Conservation (phyloP, 2,797 vertebrate genomes). For the Paratrypauchen microcephalus region DNA sequence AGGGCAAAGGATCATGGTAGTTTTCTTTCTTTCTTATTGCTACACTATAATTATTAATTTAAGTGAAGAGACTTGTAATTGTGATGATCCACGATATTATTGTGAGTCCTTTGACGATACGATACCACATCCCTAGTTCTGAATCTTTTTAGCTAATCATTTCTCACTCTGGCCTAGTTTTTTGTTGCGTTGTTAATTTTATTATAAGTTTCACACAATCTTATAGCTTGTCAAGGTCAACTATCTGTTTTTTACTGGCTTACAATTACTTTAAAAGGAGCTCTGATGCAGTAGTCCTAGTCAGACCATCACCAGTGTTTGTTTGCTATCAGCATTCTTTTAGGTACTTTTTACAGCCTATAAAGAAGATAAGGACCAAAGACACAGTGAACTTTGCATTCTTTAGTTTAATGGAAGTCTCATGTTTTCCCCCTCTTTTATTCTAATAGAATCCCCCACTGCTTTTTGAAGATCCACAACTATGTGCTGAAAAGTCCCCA, state of each 20-base stretch:
- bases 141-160: slow-evolving; percentile 12
- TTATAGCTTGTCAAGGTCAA: slow-evolving; percentile 23
- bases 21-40: no score
- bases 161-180: not conserved
- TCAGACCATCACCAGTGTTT: slow-evolving; percentile 3
- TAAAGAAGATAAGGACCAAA: slow-evolving; percentile 59
- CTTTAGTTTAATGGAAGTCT: slow-evolving; percentile 26
- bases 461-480: slow-evolving; percentile 54
- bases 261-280: not conserved
- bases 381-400: slow-evolving; percentile 48
- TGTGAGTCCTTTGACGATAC: no score
- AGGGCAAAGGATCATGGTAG: no score
- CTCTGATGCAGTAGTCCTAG: slow-evolving; percentile 3
- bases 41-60: no score
- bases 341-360: slow-evolving; percentile 32
- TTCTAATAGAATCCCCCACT: slow-evolving; percentile 53
- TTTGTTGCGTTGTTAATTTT: slow-evolving; percentile 15
- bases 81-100: no score
- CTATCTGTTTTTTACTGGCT: not conserved
- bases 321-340: not conserved
- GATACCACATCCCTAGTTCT: no score
- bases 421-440: slow-evolving; percentile 60
- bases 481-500: slow-evolving; percentile 43
- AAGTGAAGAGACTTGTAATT: no score
- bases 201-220: slow-evolving; percentile 16